Base-by-base conservation (phyloP, 2,888 invertebrate species). In the Tenthredo notha region DNA sequence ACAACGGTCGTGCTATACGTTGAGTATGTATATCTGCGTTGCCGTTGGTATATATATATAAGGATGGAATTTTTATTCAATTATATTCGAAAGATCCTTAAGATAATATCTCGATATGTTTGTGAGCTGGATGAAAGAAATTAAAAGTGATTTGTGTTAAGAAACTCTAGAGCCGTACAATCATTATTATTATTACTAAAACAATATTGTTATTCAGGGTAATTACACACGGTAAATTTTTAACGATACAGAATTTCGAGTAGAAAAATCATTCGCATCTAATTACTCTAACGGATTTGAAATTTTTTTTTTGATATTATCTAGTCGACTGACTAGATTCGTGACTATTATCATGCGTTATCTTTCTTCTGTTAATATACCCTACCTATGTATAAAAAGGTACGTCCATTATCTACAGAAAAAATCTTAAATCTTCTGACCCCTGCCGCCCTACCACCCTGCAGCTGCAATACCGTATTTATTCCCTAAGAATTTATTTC, bases 401-500 rank as follows among this genome's bases (percentile, higher is more conserved):
- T 33, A 33, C 9, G 33, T 54, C 18, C 15, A n/a, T 50, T 77
- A 77, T 77, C 77, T 77, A 10, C 12, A 25, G 29, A 21, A 40
- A 61, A 40, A 61, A 80, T 80, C 80, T 40, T 21, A 61, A 80
- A 37, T 37, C 50, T 61, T 15, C 40, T 37, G 29, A 12, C 50
- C 54, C 54, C 50, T 25, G 77, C 33, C 77, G 25, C 29, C 50
- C 50, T 25, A 54, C 33, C 77, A 18, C 29, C 50, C 40, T 61
- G 80, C 80, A 80, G 80, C 80, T 80, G 80, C 80, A 80, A 80
- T 61, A 61, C 80, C 37, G n/a, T 29, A 37, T 47, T 83, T 67
- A 67, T 83, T 70, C 83, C 67, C 70, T 18, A 21, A 65, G 80
- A 86, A 90, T 90, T 90, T 89, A 90, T 89, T 87, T 85, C 87